A percentile compares a stretch with the other conserved stretches of the same genome.
Conservation (phyloP, 2,113 vertebrate genomes). For the Labrus mixtus region DNA sequence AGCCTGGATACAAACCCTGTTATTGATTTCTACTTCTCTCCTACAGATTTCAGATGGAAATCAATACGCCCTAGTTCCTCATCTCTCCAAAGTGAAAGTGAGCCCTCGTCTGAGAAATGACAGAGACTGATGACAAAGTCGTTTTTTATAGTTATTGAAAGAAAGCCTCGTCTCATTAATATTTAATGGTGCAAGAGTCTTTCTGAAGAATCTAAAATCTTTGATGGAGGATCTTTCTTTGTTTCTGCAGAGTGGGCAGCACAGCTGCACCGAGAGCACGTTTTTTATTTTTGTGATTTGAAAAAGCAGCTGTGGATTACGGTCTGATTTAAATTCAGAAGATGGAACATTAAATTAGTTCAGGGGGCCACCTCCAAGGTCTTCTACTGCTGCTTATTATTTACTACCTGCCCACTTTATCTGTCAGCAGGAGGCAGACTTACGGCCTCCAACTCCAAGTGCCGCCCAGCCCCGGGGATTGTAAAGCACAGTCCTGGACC, state of each 20-base stretch:
- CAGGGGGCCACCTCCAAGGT: constrained; percentile 75
- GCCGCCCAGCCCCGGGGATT: constrained; percentile 34
- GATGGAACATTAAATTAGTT: constrained; percentile 72
- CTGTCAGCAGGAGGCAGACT: constrained; percentile 74
- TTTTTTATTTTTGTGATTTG: constrained; percentile 62
- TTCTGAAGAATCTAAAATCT: constrained; percentile 70
- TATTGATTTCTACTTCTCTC: constrained; percentile 75
- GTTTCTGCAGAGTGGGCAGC: constrained; percentile 42
- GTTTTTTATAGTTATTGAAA: constrained; percentile 72
- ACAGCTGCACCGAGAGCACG: constrained; percentile 37
- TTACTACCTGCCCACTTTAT: constrained; percentile 76
- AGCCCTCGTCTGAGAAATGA: constrained; percentile 67
- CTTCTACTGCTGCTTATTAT: constrained; percentile 71
- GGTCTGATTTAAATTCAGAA: constrained; percentile 73
- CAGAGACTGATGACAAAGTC: constrained; percentile 73
- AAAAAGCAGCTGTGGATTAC: constrained; percentile 68
- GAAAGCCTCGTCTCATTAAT: constrained; percentile 72
- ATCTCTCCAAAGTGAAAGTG: constrained; percentile 66
- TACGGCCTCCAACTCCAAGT: constrained; percentile 60
- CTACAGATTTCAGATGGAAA: constrained; percentile 77
- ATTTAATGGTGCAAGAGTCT: constrained; percentile 68
- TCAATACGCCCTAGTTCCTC: constrained; percentile 74
- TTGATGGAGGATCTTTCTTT: constrained; percentile 60
- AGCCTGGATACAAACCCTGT: constrained; percentile 52
- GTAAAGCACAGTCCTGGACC: constrained; percentile 61